Evolutionary conservation across 2,888 invertebrate species (phyloP).

Genomic region (Scelioninae gen. 2): DNA sequence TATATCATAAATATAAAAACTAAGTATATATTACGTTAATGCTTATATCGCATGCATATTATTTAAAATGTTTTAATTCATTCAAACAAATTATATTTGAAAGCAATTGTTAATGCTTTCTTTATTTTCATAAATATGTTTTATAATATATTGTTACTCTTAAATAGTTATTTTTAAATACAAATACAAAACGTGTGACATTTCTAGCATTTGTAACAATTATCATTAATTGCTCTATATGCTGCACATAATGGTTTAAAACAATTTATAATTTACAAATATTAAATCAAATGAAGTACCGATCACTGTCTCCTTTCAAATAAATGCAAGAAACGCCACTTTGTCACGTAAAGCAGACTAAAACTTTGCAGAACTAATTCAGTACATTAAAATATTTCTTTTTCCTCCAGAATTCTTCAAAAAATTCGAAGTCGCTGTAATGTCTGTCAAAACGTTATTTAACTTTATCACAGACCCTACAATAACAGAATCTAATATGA

Average conservation of each 20-base stretch:
- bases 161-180: slow-evolving; percentile 17
- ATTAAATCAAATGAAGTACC: no score
- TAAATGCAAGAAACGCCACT: slow-evolving; percentile 25
- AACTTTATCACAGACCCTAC: slow-evolving; percentile 96
- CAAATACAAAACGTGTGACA: slow-evolving; percentile 24
- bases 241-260: no score
- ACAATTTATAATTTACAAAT: no score
- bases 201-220: slow-evolving; percentile 10
- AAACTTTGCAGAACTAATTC: slow-evolving; percentile 21
- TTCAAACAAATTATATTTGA: slow-evolving; percentile 23
- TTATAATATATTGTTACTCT: slow-evolving; percentile 17
- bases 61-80: slow-evolving; percentile 29
- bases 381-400: slow-evolving; percentile 11
- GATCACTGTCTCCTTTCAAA: no score
- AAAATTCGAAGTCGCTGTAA: slow-evolving; percentile 91
- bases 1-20: slow-evolving; percentile 50
- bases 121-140: slow-evolving; percentile 3
- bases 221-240: background rate
- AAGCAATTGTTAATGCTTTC: slow-evolving; percentile 22
- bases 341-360: slow-evolving; percentile 21
- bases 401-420: slow-evolving; percentile 86
- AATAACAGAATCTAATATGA: slow-evolving; percentile 88
- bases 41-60: slow-evolving; percentile 33
- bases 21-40: slow-evolving; percentile 37
- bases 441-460: slow-evolving; percentile 94